Evolutionary conservation across 2,113 vertebrate genomes (phyloP).

Genomic region (Datnioides undecimradiatus): DNA sequence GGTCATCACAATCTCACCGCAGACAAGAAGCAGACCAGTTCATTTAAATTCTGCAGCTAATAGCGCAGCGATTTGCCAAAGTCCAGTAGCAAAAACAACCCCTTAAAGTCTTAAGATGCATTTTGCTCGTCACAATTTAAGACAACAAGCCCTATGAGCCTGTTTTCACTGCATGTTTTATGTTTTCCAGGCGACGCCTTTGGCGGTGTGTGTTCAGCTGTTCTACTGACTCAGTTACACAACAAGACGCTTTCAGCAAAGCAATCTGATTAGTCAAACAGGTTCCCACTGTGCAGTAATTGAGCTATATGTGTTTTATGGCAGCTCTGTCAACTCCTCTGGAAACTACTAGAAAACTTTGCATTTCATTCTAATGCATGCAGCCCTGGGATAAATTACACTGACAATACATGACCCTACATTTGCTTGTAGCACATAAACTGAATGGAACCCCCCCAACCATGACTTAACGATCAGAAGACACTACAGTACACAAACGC

Average conservation of each 20-base stretch:
- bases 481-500: background rate
- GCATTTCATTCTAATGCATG: background rate
- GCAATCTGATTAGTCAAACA: constrained; percentile 35
- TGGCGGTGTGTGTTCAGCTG: background rate
- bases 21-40: background rate
- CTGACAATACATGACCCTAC: background rate
- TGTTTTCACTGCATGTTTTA: background rate
- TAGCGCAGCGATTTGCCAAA: background rate
- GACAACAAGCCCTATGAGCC: background rate
- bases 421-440: no score
- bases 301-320: constrained; percentile 16
- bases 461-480: background rate
- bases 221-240: constrained; percentile 47
- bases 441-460: no score
- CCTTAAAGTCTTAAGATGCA: background rate
- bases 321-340: constrained; percentile 3
- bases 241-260: constrained; percentile 29
- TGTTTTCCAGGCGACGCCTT: background rate
- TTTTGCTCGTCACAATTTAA: background rate
- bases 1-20: background rate
- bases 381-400: background rate
- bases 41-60: background rate
- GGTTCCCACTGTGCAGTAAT: constrained; percentile 5
- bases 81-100: constrained; percentile 11
- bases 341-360: background rate